Base-by-base conservation (phyloP, 2,888 invertebrate species). In the Tetragnatha montana region DNA sequence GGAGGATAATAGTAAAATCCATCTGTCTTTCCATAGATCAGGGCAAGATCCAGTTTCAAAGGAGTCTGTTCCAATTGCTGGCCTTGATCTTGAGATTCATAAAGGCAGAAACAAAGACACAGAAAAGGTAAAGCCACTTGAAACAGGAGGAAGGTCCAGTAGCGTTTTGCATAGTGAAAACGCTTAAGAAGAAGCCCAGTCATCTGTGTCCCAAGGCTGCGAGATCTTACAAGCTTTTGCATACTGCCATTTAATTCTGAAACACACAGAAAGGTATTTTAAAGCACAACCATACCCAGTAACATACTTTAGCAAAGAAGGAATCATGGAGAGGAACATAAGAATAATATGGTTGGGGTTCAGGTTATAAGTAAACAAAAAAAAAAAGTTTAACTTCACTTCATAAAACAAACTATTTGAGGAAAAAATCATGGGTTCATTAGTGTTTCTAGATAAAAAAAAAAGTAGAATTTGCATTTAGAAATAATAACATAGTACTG, bases 81-180 rank as follows among this genome's bases (percentile, higher is more conserved):
- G 3, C 19, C 14, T 35, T 6, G 21, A 8, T 2, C 7, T 50
- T 17, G 22, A 10, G 87, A 69, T 22, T 21, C 70, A 21, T 68
- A 81, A 21, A 76, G 17, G 50, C 81, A 78, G 3, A 71, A 75
- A 69, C 51, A 81, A 12, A 86, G 73, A 12, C 91, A 35, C 0
- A 84, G 6, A n/a, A 81, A 70, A 12, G 92, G 92, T 17, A 92
- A 47, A 12, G 91, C 19, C 12, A 92, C 17, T 69, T 91, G 91
- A 60, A 91, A 87, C n/a, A 94, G 90, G 88, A 94, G 93, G 68
- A 93, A 93, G 91, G 93, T 93, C 92, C 93, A 93, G 92, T 93
- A 93, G 14, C 94, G 92, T 68, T 93, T 92, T 8, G 93, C 92
- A 91, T 93, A 93, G 87, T 94, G 93, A 92, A 94, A 93, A 68